Evolutionary conservation across 2,113 vertebrate species (phyloP), one percentile per base, ranked within the genome.

Genomic region (Pantherophis guttatus): DNA sequence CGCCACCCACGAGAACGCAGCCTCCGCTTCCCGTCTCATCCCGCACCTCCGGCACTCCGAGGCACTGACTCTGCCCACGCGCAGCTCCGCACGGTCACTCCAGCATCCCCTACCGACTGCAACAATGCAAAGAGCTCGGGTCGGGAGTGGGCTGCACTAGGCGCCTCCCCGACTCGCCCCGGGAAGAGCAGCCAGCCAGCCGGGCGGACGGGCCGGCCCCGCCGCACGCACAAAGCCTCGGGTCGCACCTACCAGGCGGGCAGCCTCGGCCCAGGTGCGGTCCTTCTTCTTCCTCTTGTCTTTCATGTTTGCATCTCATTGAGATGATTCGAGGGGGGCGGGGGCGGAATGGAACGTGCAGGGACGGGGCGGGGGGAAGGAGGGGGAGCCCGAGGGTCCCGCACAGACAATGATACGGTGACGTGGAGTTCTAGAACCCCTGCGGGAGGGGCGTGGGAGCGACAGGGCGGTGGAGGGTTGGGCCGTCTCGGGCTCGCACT

Each of bases 251-350:
- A 98, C 98, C 98, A 98, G 97, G 97, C 98, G 98, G 97, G 98
- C 98, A 97, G 98, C 98, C 97, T 98, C 98, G 98, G 98, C 98
- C 98, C 98, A 98, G 98, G 98, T 98, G 98, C 98, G 98, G 97
- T 98, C 98, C 98, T 98, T 98, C 97, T 98, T 98, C 98, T 98
- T 98, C 97, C 98, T 98, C 98, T 98, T 98, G 98, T 98, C 98
- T 98, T 98, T 98, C 98, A 98, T 98, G 97, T 98, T 98, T 97
- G 98, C 97, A 98, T 98, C 97, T 98, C 97, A 98, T 98, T 97
- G 98, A 96, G 95, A 96, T 96, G 97, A 97, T 95, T 95, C 94
- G 52, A 58, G 89, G 96, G 93, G 70, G 95, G 88, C 55, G 87
- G 62, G 87, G 87, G 96, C 93, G 95, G 95, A 94, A 95, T 87